Percentiles rank a stretch among this genome's conserved stretches.
Conservation (phyloP, 1,140 invertebrate genomes). For the Lepidurus packardi region DNA sequence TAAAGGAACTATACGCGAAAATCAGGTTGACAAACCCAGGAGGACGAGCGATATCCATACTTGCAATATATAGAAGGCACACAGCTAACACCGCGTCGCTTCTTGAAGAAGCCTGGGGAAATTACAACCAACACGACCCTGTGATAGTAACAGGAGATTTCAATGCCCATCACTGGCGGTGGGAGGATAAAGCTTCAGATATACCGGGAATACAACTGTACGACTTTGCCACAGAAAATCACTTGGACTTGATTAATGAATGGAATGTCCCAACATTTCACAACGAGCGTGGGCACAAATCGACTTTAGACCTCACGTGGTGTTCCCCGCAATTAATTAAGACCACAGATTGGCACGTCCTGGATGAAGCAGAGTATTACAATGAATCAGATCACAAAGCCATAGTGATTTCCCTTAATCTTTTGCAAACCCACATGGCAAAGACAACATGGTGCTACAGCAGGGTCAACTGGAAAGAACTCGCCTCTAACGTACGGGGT, state of each 20-base stretch:
- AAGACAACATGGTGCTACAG: not conserved
- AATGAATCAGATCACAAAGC: constrained; percentile 23
- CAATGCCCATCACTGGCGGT: constrained; percentile 11
- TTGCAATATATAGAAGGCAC: not conserved
- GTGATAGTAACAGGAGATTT: constrained; percentile 23
- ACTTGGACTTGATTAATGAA: not conserved
- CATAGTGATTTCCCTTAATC: not conserved
- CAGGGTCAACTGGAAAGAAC: not conserved
- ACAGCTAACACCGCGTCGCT: not conserved
- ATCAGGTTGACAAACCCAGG: not conserved
- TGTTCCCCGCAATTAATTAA: not conserved
- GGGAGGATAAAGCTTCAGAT: not conserved
- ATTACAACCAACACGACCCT: not conserved
- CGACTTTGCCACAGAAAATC: constrained; percentile 24
- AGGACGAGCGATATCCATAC: not conserved
- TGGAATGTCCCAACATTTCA: constrained; percentile 17
- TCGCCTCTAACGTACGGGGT: not conserved
- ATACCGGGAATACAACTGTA: not conserved
- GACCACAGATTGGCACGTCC: not conserved
- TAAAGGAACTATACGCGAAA: constrained; percentile 6
- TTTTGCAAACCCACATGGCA: not conserved
- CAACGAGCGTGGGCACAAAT: constrained; percentile 24
- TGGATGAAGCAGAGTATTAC: constrained; percentile 6
- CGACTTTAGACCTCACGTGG: constrained; percentile 22
- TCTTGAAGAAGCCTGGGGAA: not conserved